Conservation (phyloP, 2,113 vertebrate species). For the Cardinalis cardinalis region DNA sequence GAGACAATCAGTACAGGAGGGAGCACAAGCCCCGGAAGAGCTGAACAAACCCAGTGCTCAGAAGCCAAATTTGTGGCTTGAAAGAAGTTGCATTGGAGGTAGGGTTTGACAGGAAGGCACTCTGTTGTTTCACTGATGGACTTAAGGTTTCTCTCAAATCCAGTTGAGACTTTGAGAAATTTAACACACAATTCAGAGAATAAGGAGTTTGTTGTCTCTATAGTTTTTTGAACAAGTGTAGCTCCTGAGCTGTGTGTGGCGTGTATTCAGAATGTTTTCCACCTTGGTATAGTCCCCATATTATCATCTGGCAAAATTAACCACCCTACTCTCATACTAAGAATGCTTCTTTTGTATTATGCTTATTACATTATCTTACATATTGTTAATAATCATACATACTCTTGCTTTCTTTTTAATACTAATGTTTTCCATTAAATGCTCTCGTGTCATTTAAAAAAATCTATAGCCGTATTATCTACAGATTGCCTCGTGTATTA, state of each 20-base stretch:
- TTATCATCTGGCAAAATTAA: neutral
- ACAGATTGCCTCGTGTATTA: neutral
- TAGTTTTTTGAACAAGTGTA: neutral
- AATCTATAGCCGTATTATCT: neutral
- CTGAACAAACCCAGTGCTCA: neutral
- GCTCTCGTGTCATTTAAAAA: neutral
- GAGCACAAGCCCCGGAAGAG: neutral
- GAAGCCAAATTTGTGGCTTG: neutral
- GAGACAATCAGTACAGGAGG: neutral
- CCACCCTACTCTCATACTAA: neutral
- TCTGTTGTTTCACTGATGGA: fast-evolving
- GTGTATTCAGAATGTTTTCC: neutral
- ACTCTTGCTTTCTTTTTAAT: neutral
- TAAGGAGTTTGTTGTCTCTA: neutral
- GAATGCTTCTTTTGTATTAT: neutral
- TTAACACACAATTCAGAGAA: neutral
- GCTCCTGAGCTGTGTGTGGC: neutral
- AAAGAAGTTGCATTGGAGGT: neutral
- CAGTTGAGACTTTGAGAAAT: neutral
- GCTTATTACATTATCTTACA: neutral
- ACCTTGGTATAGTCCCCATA: neutral
- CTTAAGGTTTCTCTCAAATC: neutral
- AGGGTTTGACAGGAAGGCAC: neutral
- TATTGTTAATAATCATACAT: neutral
- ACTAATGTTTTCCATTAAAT: neutral